These are phyloP conservation scores for Diaprepes abbreviatus DNA, from an alignment of 2,888 invertebrate genomes.

Conservation along the genomic window DNA sequence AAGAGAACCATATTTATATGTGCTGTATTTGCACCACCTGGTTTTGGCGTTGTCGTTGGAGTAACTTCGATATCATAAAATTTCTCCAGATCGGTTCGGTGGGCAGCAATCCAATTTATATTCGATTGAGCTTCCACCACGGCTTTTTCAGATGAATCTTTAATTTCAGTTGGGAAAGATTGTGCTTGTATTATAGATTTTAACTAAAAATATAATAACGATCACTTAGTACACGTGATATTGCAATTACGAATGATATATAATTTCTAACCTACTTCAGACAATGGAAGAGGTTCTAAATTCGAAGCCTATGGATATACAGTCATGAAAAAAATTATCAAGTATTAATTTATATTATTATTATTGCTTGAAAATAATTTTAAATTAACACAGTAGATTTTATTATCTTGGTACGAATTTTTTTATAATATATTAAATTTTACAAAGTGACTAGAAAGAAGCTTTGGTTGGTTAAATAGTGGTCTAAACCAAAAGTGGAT, in stretches of 20 bases:
- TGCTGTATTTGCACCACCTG: neutral
- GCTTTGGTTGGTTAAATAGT: too few species aligned
- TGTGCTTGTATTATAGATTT: neutral
- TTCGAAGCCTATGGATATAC: too few species aligned
- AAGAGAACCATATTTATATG: neutral
- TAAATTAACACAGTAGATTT: too few species aligned
- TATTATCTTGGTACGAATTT: too few species aligned
- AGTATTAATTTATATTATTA: too few species aligned
- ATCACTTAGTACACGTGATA: neutral
- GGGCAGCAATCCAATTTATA: constrained; percentile 39
- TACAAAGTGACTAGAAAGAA: too few species aligned
- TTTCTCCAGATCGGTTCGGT: constrained; percentile 33
- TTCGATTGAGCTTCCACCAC: constrained; percentile 40
- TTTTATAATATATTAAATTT: too few species aligned
- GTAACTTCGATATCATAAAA: constrained; percentile 21
- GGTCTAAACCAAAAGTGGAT: too few species aligned
- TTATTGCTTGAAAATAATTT: too few species aligned
- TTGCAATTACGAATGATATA: neutral
- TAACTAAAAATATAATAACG: constrained; percentile 20
- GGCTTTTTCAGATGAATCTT: constrained; percentile 24
- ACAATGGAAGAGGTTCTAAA: too few species aligned
- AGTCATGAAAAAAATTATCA: too few species aligned
- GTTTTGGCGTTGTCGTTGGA: neutral
- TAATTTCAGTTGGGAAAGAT: constrained; percentile 11
- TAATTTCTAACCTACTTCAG: too few species aligned